These are phyloP conservation scores for Penelope pileata DNA, from an alignment of 2,113 vertebrate genomes.

Conservation along the genomic window DNA sequence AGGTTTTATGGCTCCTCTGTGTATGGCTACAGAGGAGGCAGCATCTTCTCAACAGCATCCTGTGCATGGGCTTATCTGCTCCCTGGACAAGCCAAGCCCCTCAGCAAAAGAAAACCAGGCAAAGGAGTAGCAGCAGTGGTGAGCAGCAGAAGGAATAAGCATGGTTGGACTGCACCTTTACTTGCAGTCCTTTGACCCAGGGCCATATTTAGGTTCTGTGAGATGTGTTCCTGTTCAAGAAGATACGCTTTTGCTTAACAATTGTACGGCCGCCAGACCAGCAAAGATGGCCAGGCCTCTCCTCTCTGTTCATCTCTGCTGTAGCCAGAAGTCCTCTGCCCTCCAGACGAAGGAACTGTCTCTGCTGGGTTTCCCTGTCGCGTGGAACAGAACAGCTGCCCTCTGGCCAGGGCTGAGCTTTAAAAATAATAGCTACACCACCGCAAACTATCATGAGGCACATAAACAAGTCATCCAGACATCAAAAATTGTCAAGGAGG, in stretches of 20 bases:
- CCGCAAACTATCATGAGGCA: constrained; percentile 47
- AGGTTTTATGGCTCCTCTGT: background rate
- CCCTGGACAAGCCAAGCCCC: background rate
- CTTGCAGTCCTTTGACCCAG: fast-evolving
- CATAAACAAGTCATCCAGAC: constrained; percentile 49
- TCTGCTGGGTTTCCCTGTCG: background rate
- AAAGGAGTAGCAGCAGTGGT: background rate
- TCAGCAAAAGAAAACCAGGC: background rate
- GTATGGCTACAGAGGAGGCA: background rate
- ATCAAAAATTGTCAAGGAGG: constrained; percentile 42
- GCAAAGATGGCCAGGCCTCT: background rate
- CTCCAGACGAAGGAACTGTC: background rate
- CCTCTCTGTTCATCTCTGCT: fast-evolving
- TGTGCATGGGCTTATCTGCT: background rate
- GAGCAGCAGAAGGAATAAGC: background rate
- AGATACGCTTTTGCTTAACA: background rate
- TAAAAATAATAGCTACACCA: constrained; percentile 51
- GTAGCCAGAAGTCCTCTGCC: background rate
- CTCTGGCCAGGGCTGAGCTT: constrained; percentile 36
- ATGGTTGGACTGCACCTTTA: background rate
- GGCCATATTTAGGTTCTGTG: background rate
- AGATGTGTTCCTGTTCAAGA: background rate
- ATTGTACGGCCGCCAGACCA: fast-evolving
- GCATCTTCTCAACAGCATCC: background rate
- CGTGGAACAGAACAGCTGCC: background rate